Evolutionary conservation across 1,140 invertebrate species (phyloP), one percentile per base, ranked within the genome.

Genomic region (Belonocnema kinseyi): DNA sequence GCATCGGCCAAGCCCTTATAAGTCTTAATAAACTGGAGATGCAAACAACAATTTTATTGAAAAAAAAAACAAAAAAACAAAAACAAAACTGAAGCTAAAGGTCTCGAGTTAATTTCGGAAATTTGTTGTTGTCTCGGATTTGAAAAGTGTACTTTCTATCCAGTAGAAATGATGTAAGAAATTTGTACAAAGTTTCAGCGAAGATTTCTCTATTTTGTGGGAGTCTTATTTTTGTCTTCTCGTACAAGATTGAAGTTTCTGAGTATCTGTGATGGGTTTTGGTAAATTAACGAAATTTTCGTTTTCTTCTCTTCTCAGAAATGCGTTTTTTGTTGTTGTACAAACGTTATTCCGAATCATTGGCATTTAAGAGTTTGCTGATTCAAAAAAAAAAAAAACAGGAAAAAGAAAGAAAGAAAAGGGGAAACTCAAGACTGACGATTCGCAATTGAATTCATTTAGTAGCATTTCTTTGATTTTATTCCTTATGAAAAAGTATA

Each of bases 11-110:
- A 66, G 10, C 61, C 13, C 16, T 13, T 21, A 50, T 52, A 16
- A 70, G 40, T 46, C 66, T 1, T 53, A 79, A 82, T 72, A 78
- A 79, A 77, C 76, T 17, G 16, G 19, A 56, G 10, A 56, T 17
- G 16, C 16, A 54, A 54, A 21, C 40, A 54, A 21, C 40, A 46
- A 46, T 11, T 2, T 46, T 46, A 10, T 46, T 8, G 21, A 3
- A 56, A 19, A 17, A 56, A 56, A n/a, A n/a, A n/a, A n/a, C n/a
- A n/a, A n/a, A n/a, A n/a, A n/a, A n/a, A n/a, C n/a, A n/a, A n/a
- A n/a, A n/a, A n/a, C n/a, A n/a, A n/a, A 56, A 19, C 21, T 3
- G 13, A 56, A 56, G 54, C 21, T 56, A 21, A 56, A 40, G 26
- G 26, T 40, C 40, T 66, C 26, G 7, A 66, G 10, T 14, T 40